Conservation (phyloP, 2,113 vertebrate species). For the Solea solea region DNA sequence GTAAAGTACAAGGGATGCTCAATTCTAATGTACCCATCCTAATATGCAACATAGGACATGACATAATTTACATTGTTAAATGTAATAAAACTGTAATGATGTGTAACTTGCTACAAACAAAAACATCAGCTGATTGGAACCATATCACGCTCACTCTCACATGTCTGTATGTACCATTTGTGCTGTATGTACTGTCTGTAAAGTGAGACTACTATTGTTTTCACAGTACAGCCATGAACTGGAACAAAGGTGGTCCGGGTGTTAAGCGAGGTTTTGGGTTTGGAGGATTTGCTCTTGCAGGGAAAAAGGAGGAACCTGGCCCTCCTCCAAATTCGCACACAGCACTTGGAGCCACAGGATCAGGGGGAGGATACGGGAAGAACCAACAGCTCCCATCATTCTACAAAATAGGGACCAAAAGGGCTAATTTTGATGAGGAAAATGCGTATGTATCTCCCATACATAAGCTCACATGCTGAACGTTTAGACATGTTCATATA, state of each 20-base stretch:
- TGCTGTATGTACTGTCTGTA: neutral
- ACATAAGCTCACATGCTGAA: neutral
- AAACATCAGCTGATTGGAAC: too few relatives aligned
- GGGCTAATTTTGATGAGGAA: conserved; percentile 97
- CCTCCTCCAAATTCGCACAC: conserved; percentile 86
- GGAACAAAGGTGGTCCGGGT: conserved; percentile 96
- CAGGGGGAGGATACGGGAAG: conserved; percentile 86
- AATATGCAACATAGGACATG: too few relatives aligned
- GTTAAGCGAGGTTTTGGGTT: conserved; percentile 97
- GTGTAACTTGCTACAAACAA: too few relatives aligned
- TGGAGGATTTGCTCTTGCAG: conserved; percentile 92
- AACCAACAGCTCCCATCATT: conserved; percentile 94
- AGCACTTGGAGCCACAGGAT: conserved; percentile 85
- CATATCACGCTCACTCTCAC: too few relatives aligned
- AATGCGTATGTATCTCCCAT: conserved; percentile 84
- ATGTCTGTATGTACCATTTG: neutral
- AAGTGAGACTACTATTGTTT: neutral
- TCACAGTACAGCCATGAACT: conserved; percentile 88
- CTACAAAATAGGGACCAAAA: conserved; percentile 98
- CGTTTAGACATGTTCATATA: too few relatives aligned
- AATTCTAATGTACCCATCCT: too few relatives aligned
- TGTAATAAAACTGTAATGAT: too few relatives aligned
- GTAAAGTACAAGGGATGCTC: too few relatives aligned
- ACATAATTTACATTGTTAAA: too few relatives aligned
- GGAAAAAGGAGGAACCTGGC: conserved; percentile 93